Conservation (phyloP, 2,888 invertebrate species). For the Calameuta idolon region DNA sequence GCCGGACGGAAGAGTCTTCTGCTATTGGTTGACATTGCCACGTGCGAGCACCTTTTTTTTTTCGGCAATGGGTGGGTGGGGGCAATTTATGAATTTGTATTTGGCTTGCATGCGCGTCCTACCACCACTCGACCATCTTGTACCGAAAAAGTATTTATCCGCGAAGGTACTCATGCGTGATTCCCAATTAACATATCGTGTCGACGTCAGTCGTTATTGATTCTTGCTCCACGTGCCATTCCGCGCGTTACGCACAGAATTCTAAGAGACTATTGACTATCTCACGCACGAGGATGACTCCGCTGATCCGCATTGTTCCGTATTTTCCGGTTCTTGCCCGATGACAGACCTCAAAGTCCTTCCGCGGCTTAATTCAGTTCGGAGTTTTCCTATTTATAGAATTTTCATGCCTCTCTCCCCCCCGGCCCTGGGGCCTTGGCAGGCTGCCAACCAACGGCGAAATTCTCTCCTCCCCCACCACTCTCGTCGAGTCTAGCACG, state of each 20-base stretch:
- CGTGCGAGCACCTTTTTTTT: background rate
- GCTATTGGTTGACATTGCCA: background rate
- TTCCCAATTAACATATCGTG: background rate
- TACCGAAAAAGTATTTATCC: background rate
- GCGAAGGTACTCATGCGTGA: background rate
- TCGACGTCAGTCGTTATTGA: background rate
- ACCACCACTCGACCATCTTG: background rate
- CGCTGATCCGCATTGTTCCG: background rate
- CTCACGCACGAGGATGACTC: background rate
- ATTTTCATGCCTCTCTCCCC: slow-evolving; percentile 18
- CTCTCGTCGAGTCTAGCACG: background rate
- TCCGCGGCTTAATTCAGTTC: background rate
- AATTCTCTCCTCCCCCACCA: background rate
- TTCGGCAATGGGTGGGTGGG: background rate
- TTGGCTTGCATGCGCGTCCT: background rate
- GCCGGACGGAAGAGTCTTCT: background rate
- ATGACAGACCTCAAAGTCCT: background rate
- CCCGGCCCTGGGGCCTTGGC: slow-evolving; percentile 3
- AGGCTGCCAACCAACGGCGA: background rate
- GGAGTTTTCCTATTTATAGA: slow-evolving; percentile 22
- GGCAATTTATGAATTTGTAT: background rate
- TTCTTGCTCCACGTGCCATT: background rate
- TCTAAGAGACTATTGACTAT: background rate
- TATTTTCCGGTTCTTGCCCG: background rate
- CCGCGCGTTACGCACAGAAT: background rate